A percentile compares a stretch with the other conserved stretches of the same genome.
Conservation (phyloP, 2,797 vertebrate genomes). For the Podargus strigoides region DNA sequence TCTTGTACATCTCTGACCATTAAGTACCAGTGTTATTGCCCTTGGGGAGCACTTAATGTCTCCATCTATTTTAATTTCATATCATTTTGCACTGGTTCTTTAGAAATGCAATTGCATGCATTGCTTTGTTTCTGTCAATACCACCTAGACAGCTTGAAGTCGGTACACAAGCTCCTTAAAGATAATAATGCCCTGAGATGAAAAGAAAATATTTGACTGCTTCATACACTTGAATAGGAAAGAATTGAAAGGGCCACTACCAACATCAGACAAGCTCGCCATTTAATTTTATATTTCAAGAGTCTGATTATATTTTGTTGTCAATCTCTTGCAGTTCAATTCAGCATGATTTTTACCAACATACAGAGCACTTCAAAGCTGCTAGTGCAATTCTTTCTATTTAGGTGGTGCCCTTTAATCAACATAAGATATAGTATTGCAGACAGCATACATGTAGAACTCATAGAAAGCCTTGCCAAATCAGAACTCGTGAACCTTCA, state of each 20-base stretch:
- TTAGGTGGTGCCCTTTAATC: not conserved
- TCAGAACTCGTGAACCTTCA: not conserved
- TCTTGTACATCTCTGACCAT: slow-evolving; percentile 31
- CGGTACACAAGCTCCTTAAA: slow-evolving; percentile 35
- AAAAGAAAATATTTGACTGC: slow-evolving; percentile 36
- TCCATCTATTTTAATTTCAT: slow-evolving; percentile 61
- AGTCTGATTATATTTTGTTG: not conserved
- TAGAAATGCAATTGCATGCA: slow-evolving; percentile 57
- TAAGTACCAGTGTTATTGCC: slow-evolving; percentile 25
- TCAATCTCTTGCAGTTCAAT: not conserved
- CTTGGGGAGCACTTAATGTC: slow-evolving; percentile 48
- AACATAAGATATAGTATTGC: not conserved
- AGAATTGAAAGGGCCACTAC: not conserved
- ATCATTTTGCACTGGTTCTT: slow-evolving; percentile 47
- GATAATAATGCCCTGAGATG: slow-evolving; percentile 14
- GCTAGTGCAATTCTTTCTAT: not conserved
- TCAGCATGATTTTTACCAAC: not conserved
- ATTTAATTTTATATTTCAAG: slow-evolving; percentile 12
- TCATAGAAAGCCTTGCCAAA: not conserved
- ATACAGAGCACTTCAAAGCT: not conserved
- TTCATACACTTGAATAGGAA: not conserved
- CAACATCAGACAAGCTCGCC: not conserved
- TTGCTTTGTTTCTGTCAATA: slow-evolving; percentile 62
- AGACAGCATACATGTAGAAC: not conserved
- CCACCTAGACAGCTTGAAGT: slow-evolving; percentile 34